phyloP scores from a whole-genome alignment of 2,113 vertebrate genomes.

The Periophthalmodon schlosseri region DNA sequence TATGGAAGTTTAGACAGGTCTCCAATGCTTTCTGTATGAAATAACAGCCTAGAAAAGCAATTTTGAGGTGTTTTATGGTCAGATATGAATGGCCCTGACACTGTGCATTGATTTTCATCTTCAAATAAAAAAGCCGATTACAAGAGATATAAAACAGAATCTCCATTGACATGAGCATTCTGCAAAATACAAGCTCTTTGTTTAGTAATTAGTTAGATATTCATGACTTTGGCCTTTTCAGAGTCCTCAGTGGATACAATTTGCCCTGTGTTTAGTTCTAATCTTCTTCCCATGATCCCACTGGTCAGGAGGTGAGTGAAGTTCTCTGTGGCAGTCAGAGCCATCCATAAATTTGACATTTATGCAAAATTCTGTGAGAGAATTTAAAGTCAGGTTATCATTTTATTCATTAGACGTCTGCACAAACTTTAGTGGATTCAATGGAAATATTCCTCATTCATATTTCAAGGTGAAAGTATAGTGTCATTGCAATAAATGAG shows the following conservation, averaged over 20 bases:
- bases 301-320: slow-evolving; percentile 35
- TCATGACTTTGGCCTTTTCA: slow-evolving; percentile 67
- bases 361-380: not conserved
- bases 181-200: slow-evolving; percentile 31
- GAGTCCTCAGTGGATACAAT: slow-evolving; percentile 43
- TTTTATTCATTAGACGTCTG: slow-evolving; percentile 2
- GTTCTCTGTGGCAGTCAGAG: slow-evolving; percentile 38
- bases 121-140: not conserved
- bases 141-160: slow-evolving; percentile 27
- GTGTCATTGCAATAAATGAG: slow-evolving; percentile 28
- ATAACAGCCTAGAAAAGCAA: not conserved
- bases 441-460: slow-evolving; percentile 24
- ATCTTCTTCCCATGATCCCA: slow-evolving; percentile 25
- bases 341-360: not conserved
- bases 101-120: not conserved
- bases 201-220: slow-evolving; percentile 67
- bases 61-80: not conserved
- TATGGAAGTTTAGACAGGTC: no score
- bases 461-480: slow-evolving; percentile 47
- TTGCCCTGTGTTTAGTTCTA: slow-evolving; percentile 44
- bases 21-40: not conserved
- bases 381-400: not conserved
- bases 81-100: not conserved
- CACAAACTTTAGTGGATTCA: slow-evolving; percentile 3
- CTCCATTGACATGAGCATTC: slow-evolving; percentile 53